Conservation (phyloP, 2,888 invertebrate genomes). For the Aplocera efformata region DNA sequence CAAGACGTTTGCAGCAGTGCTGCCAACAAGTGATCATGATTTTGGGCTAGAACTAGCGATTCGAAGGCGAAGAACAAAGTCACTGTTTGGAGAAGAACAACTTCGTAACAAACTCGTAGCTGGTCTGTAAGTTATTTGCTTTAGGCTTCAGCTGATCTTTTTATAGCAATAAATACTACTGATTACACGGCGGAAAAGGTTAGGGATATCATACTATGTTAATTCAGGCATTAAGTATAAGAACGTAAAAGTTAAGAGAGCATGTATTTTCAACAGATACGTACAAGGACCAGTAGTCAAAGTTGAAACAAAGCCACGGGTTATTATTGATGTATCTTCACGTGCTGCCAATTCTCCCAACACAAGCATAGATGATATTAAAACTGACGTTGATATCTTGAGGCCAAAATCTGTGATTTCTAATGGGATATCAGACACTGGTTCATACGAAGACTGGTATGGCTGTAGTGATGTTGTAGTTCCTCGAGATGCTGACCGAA, state of each 20-base stretch:
- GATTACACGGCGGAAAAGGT: too few relatives aligned
- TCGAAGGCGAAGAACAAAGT: constrained; percentile 69
- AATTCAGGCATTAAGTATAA: too few relatives aligned
- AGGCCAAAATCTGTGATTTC: constrained; percentile 37
- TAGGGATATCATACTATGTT: too few relatives aligned
- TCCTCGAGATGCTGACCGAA: constrained; percentile 64
- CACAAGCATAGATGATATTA: constrained; percentile 36
- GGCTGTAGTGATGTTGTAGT: constrained; percentile 53
- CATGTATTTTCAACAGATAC: constrained; percentile 38
- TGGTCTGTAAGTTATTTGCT: constrained; percentile 61
- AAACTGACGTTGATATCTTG: constrained; percentile 30
- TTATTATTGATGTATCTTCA: constrained; percentile 27
- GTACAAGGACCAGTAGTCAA: constrained; percentile 33
- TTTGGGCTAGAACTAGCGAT: constrained; percentile 69
- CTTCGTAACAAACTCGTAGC: constrained; percentile 60
- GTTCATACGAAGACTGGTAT: constrained; percentile 59
- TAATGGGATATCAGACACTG: constrained; percentile 44
- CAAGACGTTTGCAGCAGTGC: constrained; percentile 53
- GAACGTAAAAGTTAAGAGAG: not conserved
- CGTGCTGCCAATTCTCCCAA: constrained; percentile 29
- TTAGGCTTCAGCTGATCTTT: not conserved
- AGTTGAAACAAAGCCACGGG: constrained; percentile 2
- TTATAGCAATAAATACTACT: not conserved
- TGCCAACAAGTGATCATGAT: constrained; percentile 48
- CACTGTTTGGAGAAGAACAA: constrained; percentile 62